Conservation (phyloP, 2,797 vertebrate species). For the Craterocephalus amniculus region DNA sequence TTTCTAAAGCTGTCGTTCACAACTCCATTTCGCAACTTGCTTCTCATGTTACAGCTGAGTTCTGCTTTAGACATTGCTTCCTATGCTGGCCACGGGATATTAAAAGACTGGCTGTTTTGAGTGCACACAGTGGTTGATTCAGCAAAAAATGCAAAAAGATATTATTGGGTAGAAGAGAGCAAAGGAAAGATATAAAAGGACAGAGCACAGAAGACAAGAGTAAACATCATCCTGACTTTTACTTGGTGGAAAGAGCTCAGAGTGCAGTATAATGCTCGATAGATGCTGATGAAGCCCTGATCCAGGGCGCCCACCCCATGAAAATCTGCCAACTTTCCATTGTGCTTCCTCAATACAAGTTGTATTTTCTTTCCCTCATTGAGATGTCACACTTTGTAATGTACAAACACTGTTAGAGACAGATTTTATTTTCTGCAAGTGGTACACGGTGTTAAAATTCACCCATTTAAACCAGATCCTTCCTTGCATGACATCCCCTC, state of each 20-base stretch:
- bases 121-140: neutral
- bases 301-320: no score
- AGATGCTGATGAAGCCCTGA: no score
- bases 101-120: neutral
- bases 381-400: neutral
- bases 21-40: no score
- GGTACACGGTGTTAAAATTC: slow-evolving; percentile 13
- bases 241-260: neutral
- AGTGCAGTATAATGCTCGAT: neutral
- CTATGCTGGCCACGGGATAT: neutral
- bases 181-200: no score
- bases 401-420: neutral
- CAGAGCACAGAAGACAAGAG: neutral
- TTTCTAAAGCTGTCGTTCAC: neutral
- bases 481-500: slow-evolving; percentile 39
- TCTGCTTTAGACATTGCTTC: neutral
- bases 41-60: neutral
- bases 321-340: neutral
- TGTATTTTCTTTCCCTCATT: neutral
- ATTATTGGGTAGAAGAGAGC: no score
- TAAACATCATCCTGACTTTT: neutral
- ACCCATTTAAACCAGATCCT: slow-evolving; percentile 44
- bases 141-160: neutral
- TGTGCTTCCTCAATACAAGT: neutral
- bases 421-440: slow-evolving; percentile 27